Base-by-base conservation (phyloP, 2,113 vertebrate species). In the Recurvirostra avosetta region DNA sequence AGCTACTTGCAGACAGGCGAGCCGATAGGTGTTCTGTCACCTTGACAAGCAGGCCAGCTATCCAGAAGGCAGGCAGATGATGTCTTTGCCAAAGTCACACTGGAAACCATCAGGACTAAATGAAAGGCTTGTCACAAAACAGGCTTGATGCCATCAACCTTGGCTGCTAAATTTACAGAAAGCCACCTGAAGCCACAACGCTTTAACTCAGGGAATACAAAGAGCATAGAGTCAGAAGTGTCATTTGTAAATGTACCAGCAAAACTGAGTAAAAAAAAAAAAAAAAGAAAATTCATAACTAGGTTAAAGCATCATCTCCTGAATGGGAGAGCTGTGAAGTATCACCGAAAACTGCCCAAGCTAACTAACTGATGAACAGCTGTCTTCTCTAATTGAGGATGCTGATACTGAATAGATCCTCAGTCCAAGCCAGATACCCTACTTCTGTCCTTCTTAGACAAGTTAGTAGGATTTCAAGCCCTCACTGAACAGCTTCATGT, bases 91-190 rank as follows among this genome's bases (percentile, higher is more conserved):
- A 95, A 79, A 91, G 92, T 73, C 68, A 75, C 36, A 78, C 86
- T 76, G 92, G 79, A 97, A 96, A 88, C 55, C 88, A 52, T 59
- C 71, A 65, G 38, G 82, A 55, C 92, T 95, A 83, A 91, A 82
- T 71, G 73, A 92, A 96, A 92, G 70, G 70, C 88, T 77, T 92
- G 75, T 89, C 92, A 94, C 80, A 80, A 81, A 96, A 82, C 0
- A 65, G 95, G 92, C 88, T 67, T 26, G 59, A 47, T 74, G 85
- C 76, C 94, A 96, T 21, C 55, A 68, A 40, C 32, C 59, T 63
- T 36, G 83, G 66, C 49, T 83, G 91, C 91, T 95, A 13, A 71
- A 88, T 27, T 84, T 93, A 62, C 41, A 73, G 90, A 88, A 88
- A 95, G 71, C 22, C 67, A 87, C 90, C 85, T 90, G 85, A 87